Conservation (phyloP, 2,888 invertebrate species). For the Polyommatus iphigenia region DNA sequence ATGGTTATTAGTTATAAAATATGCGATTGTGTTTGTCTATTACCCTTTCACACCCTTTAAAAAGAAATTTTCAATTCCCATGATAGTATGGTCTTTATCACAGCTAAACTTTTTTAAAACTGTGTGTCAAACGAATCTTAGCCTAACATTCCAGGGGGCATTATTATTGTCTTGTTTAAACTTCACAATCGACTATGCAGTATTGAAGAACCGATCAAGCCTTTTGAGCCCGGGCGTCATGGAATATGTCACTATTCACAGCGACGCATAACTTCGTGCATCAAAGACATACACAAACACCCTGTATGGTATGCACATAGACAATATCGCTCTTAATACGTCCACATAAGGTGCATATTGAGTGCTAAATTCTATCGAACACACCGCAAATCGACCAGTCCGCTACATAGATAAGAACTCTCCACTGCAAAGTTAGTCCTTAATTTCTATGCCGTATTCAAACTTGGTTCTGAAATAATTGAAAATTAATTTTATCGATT, state of each 20-base stretch:
- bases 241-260: not conserved
- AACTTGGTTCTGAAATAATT: constrained; percentile 23
- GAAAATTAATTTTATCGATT: not conserved
- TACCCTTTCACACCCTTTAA: too few relatives aligned
- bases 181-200: not conserved
- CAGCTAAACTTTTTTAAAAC: too few relatives aligned
- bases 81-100: too few relatives aligned
- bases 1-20: too few relatives aligned
- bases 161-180: not conserved
- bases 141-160: too few relatives aligned
- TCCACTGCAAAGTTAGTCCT: constrained; percentile 66
- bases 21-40: too few relatives aligned
- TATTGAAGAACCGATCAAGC: not conserved
- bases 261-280: constrained; percentile 15
- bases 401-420: constrained; percentile 71
- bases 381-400: constrained; percentile 47
- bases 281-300: constrained; percentile 11
- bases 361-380: constrained; percentile 22
- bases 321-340: constrained; percentile 33
- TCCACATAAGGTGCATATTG: constrained; percentile 27
- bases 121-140: too few relatives aligned
- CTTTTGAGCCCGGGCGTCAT: not conserved
- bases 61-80: too few relatives aligned
- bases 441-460: constrained; percentile 28
- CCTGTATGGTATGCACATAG: not conserved